These are phyloP conservation scores for Odontothrips loti DNA, from an alignment of 2,888 invertebrate genomes.

Conservation along the genomic window DNA sequence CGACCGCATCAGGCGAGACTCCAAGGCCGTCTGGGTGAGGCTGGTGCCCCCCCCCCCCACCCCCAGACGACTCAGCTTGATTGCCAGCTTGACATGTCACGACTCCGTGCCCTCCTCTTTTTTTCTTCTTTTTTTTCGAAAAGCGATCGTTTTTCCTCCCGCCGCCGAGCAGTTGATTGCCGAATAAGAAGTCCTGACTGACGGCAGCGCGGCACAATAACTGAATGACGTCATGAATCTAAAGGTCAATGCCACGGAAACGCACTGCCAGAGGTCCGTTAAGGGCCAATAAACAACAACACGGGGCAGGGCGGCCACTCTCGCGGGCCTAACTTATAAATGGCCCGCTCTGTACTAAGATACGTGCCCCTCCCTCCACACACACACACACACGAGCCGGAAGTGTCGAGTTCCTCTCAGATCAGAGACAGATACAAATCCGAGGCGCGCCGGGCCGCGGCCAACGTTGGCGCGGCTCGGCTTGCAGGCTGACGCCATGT, in stretches of 20 bases:
- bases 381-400: neutral
- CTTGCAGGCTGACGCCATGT: neutral
- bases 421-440: slow-evolving; percentile 21
- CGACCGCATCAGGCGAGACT: neutral
- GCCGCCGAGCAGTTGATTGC: too few species aligned
- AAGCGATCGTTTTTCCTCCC: too few species aligned
- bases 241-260: too few species aligned
- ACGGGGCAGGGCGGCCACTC: too few species aligned
- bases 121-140: neutral
- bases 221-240: neutral
- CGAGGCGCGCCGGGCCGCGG: neutral
- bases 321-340: neutral
- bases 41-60: neutral
- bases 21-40: neutral
- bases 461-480: neutral
- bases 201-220: too few species aligned
- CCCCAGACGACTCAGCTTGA: neutral
- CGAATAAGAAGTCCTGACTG: too few species aligned
- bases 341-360: neutral
- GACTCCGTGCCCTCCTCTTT: neutral
- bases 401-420: slow-evolving; percentile 4
- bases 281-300: too few species aligned
- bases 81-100: neutral
- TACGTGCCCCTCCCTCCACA: neutral
- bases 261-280: neutral